Conservation (phyloP, 2,888 invertebrate genomes). For the Hoplodrina blanda region DNA sequence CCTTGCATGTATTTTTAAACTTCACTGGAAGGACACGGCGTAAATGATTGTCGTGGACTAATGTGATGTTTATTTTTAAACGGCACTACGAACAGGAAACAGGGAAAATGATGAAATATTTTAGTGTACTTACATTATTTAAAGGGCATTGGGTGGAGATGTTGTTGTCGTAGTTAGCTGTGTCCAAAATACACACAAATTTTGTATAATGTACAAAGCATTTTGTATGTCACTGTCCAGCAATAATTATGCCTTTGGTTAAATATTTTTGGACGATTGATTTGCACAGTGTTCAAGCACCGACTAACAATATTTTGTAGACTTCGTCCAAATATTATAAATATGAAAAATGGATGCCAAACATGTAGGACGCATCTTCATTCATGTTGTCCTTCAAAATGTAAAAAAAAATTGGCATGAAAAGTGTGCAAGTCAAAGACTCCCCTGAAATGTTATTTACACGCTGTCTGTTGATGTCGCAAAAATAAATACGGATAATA, state of each 20-base stretch:
- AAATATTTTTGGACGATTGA: not conserved
- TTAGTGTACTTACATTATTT: conserved; percentile 40
- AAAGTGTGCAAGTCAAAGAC: conserved; percentile 47
- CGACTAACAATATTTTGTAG: conserved; percentile 35
- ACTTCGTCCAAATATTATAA: conserved; percentile 24
- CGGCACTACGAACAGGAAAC: not conserved
- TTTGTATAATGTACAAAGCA: conserved; percentile 18
- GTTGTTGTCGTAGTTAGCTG: not conserved
- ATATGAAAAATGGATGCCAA: conserved; percentile 44
- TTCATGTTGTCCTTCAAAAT: conserved; percentile 42
- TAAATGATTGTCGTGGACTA: conserved; percentile 7
- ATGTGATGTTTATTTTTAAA: conserved; percentile 17
- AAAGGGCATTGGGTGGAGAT: conserved; percentile 10
- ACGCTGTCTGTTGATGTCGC: conserved; percentile 2
- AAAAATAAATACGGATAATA: conserved; percentile 1
- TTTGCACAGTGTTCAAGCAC: conserved; percentile 23
- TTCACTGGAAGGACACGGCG: conserved; percentile 10
- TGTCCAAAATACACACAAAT: conserved; percentile 19
- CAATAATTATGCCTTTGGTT: not conserved
- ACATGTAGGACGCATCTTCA: conserved; percentile 47
- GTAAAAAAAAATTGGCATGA: conserved; percentile 44
- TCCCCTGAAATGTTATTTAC: conserved; percentile 23
- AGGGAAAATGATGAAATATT: conserved; percentile 1
- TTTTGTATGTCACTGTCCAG: conserved; percentile 44
- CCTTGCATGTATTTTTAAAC: conserved; percentile 25